Base-by-base conservation (phyloP, 2,888 invertebrate genomes). In the Malacosoma neustria region DNA sequence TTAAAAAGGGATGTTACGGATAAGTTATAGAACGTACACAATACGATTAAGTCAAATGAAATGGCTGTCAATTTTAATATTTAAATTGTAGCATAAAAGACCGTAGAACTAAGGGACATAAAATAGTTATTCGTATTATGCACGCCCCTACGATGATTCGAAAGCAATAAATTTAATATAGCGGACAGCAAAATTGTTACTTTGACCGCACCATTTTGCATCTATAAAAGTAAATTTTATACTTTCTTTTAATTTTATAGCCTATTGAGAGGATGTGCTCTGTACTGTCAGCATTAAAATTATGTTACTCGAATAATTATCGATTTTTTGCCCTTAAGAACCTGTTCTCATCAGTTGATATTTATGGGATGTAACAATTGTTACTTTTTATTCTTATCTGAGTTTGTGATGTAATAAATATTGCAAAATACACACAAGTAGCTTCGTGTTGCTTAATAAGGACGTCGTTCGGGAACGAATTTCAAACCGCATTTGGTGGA, bases 181-280 rank as follows among this genome's bases (percentile, higher is more conserved):
- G 66, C 73, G 73, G 84, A 84, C 84, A 77, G 72, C 79, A 66
- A 84, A 82, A 84, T 84, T 84, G 77, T 79, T 77, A 80, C 75
- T 79, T 75, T 76, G 77, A 76, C 73, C 72, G 71, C 72, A 69
- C 71, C 63, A 66, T 67, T 70, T 53, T 57, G 61, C 61, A 61
- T 53, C 59, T 64, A 63, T 5, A 22, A 6, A 64, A 54, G 45
- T 49, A 52, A 58, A 49, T 45, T 47, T 44, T 43, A 54, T 53
- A 55, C 54, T 61, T 65, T 62, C 62, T 62, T 70, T 67, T 61
- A 22, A 61, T 61, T 64, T 68, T 64, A 62, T 59, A 40, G 58
- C 55, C 64, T 66, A 70, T 72, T 67, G 68, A 66, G 61, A 63
- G 59, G 57, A 60, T 61, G 43, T 54, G 54, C 63, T 61, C 57